Evolutionary conservation across 2,797 vertebrate genomes (phyloP), one percentile per base, ranked within the genome.

Genomic region (Ibycter americanus): DNA sequence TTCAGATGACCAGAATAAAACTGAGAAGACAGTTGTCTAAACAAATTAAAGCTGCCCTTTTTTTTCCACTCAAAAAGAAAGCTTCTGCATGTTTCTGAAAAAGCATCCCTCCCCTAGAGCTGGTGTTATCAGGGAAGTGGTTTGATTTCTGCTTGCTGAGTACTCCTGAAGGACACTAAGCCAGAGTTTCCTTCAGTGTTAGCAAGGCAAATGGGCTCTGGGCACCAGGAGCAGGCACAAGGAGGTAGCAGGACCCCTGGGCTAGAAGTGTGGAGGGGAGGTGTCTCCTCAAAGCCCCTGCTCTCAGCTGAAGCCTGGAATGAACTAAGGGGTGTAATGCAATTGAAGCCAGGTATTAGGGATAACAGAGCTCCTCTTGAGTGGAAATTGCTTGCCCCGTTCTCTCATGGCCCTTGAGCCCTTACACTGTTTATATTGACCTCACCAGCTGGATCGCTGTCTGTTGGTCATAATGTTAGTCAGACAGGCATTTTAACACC

Each of bases 241-340:
- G 51, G 15, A 46, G 3, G 10, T 12, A 27, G 25, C 20, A 26
- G 47, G 18, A 71, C 23, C 10, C 12, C 3, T 21, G 22, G 31
- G 10, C 4, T 51, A 9, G 18, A 86, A 40, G 11, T 14, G 5
- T 32, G 54, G 13, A 67, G 8, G 3, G 5, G 5, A 65, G 4
- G 1, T 27, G 12, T 58, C 14, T 77, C 6, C 26, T 15, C 23
- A 72, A 38, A 46, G 34, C 9, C 34, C 8, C 23, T 46, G 23
- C 31, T 47, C 51, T 63, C 40, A 40, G 31, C 51, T 51, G 36
- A 40, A 76, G 32, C n/a, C 20, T 26, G 54, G 38, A 22, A 65
- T 36, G 36, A 87, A 0, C 21, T 32, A 19, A 19, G 15, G 3
- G 9, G 4, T 34, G n/a, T 31, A 6, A 3, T 6, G 17, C n/a